phyloP scores from a whole-genome alignment of 2,797 vertebrate genomes.

The Holocentrus rufus region DNA sequence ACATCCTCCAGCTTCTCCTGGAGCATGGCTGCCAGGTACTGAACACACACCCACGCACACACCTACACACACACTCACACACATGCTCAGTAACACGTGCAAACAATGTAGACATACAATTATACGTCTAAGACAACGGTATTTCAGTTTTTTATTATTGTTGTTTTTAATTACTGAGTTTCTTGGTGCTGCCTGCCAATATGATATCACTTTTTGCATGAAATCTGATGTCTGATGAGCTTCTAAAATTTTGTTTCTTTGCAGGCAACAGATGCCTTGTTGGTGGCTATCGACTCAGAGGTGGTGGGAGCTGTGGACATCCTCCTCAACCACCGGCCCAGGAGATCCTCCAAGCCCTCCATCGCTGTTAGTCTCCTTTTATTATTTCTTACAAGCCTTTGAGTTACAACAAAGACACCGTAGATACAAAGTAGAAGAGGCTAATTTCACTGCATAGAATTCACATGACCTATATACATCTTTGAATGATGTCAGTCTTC shows the following conservation, averaged over 20 bases:
- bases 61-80: too few relatives aligned
- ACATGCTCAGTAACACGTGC: conserved; percentile 16
- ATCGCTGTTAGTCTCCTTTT: conserved; percentile 88
- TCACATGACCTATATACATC: background rate
- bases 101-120: too few relatives aligned
- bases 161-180: background rate
- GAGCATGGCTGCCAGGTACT: conserved; percentile 95
- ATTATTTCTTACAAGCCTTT: background rate
- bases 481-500: background rate
- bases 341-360: conserved; percentile 93
- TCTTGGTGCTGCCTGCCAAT: background rate
- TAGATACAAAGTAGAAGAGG: too few relatives aligned
- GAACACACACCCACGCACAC: background rate
- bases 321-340: conserved; percentile 94
- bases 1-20: conserved; percentile 95
- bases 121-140: background rate
- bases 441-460: too few relatives aligned
- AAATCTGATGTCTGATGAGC: too few relatives aligned
- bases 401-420: background rate
- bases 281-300: conserved; percentile 97
- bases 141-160: background rate
- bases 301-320: conserved; percentile 99
- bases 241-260: conserved; percentile 42
- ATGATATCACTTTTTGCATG: too few relatives aligned
- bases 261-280: conserved; percentile 92